Percentiles rank a stretch among this genome's conserved stretches.
These are phyloP conservation scores for Netelia fuscicornis DNA, from an alignment of 2,888 invertebrate species.

Conservation along the genomic window DNA sequence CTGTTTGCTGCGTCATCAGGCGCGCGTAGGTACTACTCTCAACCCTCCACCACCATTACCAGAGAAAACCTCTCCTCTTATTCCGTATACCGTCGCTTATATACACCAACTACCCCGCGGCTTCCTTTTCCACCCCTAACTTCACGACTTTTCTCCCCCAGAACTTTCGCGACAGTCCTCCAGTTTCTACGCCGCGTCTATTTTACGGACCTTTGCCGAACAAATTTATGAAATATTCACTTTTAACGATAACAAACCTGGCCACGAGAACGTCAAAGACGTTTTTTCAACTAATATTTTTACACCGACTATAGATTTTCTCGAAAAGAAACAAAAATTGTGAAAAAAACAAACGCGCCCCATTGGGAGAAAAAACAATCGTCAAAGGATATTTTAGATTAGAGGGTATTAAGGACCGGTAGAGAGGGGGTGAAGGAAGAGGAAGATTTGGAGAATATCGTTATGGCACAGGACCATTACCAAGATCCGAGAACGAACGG, in stretches of 20 bases:
- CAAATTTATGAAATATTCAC: not conserved
- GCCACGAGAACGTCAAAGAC: too few species aligned
- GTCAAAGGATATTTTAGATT: conserved; percentile 17
- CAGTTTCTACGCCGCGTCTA: not conserved
- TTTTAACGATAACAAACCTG: too few species aligned
- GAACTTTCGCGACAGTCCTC: conserved; percentile 22
- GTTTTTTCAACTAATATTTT: too few species aligned
- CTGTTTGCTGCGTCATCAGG: conserved; percentile 78
- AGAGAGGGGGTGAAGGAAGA: too few species aligned
- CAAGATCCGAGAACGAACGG: conserved; percentile 3
- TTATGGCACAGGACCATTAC: not conserved
- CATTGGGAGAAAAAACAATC: too few species aligned
- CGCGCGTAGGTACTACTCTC: conserved; percentile 58
- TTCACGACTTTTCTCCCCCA: conserved; percentile 11
- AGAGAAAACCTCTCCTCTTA: conserved; percentile 27
- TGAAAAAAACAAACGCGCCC: too few species aligned
- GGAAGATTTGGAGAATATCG: conserved; percentile 11
- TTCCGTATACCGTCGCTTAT: not conserved
- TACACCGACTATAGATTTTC: too few species aligned
- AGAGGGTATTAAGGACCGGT: not conserved
- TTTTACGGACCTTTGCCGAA: not conserved
- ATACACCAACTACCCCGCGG: conserved; percentile 65
- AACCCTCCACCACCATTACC: conserved; percentile 17
- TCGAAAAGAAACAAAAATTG: too few species aligned
- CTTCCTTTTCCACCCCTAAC: not conserved